Evolutionary conservation across 1,140 invertebrate species (phyloP).

Genomic region (Pogonognathellus flavescens): DNA sequence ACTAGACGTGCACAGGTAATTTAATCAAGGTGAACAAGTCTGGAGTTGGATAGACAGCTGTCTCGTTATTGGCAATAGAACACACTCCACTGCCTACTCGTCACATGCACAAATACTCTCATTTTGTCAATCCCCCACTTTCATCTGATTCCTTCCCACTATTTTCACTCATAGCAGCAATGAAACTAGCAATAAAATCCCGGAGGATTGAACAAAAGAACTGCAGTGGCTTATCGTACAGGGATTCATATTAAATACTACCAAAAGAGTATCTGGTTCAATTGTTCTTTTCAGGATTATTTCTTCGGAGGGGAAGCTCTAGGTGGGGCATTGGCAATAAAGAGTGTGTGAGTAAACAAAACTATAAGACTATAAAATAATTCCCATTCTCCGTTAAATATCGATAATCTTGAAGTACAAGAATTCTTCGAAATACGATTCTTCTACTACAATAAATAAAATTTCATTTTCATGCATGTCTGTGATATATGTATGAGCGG

Average conservation of each 20-base stretch:
- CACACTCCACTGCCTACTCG: not conserved
- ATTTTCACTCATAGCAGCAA: not conserved
- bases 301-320: too few relatives aligned
- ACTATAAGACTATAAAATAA: too few relatives aligned
- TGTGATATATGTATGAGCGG: not conserved
- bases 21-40: slow-evolving; percentile 30
- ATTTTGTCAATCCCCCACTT: not conserved
- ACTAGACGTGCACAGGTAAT: slow-evolving; percentile 8
- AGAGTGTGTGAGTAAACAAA: too few relatives aligned
- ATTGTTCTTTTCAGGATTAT: too few relatives aligned
- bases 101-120: not conserved
- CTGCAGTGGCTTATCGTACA: too few relatives aligned
- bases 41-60: not conserved
- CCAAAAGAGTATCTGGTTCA: too few relatives aligned
- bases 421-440: too few relatives aligned
- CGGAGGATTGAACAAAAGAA: too few relatives aligned
- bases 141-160: not conserved
- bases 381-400: too few relatives aligned
- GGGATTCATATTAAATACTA: too few relatives aligned
- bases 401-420: too few relatives aligned
- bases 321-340: too few relatives aligned
- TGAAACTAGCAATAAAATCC: not conserved
- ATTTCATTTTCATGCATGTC: not conserved
- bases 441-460: not conserved
- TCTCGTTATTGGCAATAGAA: not conserved